Evolutionary conservation across 2,113 vertebrate genomes (phyloP).

Genomic region (Apodemus sylvaticus): DNA sequence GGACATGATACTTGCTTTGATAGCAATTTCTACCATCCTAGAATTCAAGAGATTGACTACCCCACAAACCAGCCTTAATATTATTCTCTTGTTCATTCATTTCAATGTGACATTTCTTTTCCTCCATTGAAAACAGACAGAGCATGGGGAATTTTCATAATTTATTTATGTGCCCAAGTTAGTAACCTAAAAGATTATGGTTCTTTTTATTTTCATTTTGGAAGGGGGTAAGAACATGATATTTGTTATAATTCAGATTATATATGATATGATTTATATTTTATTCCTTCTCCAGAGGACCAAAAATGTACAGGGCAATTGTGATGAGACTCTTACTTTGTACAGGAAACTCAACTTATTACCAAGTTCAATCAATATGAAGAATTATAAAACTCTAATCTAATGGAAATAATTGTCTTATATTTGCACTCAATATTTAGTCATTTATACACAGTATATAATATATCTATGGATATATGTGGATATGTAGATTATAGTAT

Average conservation of each 20-base stretch:
- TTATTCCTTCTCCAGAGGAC: not conserved
- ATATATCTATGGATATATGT: not conserved
- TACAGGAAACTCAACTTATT: not conserved
- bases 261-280: not conserved
- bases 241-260: not conserved
- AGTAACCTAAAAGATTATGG: not conserved
- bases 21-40: conserved; percentile 20
- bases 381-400: not conserved
- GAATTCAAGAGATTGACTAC: not conserved
- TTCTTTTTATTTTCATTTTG: not conserved
- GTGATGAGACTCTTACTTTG: not conserved
- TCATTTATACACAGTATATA: not conserved
- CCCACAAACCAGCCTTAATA: not conserved
- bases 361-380: not conserved
- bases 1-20: not conserved
- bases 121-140: not conserved
- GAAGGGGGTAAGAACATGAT: not conserved
- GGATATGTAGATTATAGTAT: too few species aligned
- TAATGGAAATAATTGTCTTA: not conserved
- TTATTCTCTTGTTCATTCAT: not conserved
- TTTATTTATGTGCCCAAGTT: not conserved
- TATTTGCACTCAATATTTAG: conserved; percentile 4
- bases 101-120: not conserved
- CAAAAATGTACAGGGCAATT: not conserved
- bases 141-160: not conserved